phyloP scores from a whole-genome alignment of 2,113 vertebrate species.

The Himantopus leucocephalus region DNA sequence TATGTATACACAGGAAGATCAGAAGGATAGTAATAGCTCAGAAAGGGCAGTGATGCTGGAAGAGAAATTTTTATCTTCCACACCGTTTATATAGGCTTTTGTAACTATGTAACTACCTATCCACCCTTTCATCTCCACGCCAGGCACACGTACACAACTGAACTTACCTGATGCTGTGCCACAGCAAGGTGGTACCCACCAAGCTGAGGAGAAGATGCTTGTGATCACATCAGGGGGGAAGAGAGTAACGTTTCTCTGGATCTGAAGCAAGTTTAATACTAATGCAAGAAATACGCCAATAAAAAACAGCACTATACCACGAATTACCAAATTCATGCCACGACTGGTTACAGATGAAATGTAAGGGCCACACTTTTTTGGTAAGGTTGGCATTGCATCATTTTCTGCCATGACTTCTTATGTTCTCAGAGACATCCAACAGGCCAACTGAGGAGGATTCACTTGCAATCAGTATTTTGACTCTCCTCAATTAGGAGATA shows the following conservation, averaged over 20 bases:
- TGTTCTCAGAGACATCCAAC: slow-evolving; percentile 44
- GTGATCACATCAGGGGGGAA: slow-evolving; percentile 94
- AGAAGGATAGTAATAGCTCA: background rate
- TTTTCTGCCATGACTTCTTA: slow-evolving; percentile 80
- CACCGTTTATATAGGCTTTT: background rate
- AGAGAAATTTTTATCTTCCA: background rate
- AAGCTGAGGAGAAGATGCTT: slow-evolving; percentile 93
- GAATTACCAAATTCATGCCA: slow-evolving; percentile 87
- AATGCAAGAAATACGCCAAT: slow-evolving; percentile 92
- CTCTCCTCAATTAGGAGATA: slow-evolving; percentile 50
- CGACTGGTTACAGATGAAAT: slow-evolving; percentile 85
- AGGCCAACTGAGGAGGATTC: background rate
- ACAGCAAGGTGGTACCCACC: slow-evolving; percentile 95
- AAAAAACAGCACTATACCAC: slow-evolving; percentile 87
- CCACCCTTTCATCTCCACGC: background rate
- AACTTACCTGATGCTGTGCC: slow-evolving; percentile 90
- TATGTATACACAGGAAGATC: rapidly evolving
- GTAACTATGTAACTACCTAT: background rate
- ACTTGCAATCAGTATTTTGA: slow-evolving; percentile 12
- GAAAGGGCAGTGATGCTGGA: background rate
- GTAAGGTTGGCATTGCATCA: slow-evolving; percentile 62
- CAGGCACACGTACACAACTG: background rate
- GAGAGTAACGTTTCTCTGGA: slow-evolving; percentile 95
- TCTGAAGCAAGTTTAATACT: slow-evolving; percentile 93
- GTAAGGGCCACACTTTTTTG: slow-evolving; percentile 78